Conservation (phyloP, 2,113 vertebrate genomes). For the Anseranas semipalmata region DNA sequence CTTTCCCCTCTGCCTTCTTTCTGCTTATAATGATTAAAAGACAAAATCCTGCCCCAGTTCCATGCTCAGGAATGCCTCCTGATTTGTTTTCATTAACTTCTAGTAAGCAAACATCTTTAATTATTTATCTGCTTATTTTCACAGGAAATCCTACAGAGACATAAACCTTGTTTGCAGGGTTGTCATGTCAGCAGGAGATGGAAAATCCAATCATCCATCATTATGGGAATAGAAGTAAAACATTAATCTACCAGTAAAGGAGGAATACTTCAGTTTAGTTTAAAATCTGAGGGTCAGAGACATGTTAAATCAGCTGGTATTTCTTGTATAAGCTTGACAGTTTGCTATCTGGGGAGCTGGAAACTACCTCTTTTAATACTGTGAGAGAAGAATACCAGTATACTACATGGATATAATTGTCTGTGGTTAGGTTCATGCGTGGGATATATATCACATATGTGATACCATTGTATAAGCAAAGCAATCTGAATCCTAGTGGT, state of each 20-base stretch:
- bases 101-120: constrained; percentile 1
- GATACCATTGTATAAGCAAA: neutral
- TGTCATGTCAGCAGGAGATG: neutral
- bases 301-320: neutral
- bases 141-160: neutral
- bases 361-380: neutral
- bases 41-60: neutral
- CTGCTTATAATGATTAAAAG: constrained; percentile 26
- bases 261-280: neutral
- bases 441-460: neutral
- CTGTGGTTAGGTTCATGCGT: neutral
- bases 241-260: neutral
- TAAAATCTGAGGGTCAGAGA: neutral
- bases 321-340: neutral
- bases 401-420: neutral
- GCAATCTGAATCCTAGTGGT: neutral
- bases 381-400: neutral
- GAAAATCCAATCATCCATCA: neutral
- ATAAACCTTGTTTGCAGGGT: neutral
- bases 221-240: neutral
- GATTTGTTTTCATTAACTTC: constrained; percentile 43
- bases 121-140: constrained; percentile 55
- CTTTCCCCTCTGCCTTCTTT: neutral
- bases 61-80: neutral
- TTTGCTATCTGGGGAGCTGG: neutral